A percentile compares a stretch with the other conserved stretches of the same genome.
Conservation (phyloP, 23 tunicate genomes). For the Ciona savignyi region DNA sequence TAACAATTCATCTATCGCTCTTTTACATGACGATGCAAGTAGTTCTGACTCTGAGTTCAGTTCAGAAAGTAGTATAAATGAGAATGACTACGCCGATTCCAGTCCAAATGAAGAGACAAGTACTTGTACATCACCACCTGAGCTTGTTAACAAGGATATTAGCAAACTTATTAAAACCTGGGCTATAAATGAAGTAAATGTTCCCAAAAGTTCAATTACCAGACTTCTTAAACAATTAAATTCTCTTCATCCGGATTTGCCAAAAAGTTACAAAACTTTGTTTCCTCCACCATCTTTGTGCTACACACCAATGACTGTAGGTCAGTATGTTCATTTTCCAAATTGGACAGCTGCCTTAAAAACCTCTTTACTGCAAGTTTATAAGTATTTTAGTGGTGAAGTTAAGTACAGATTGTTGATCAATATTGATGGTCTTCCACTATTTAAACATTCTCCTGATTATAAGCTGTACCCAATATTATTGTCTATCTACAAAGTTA, state of each 20-base stretch:
- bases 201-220: constrained; percentile 31
- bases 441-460: constrained; percentile 38
- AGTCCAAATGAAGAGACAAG: neutral
- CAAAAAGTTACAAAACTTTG: constrained; percentile 12
- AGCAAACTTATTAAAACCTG: constrained; percentile 14
- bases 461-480: constrained; percentile 41
- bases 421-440: constrained; percentile 50
- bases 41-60: neutral
- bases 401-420: constrained; percentile 13
- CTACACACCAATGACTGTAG: constrained; percentile 14
- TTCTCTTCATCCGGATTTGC: constrained; percentile 16
- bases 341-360: constrained; percentile 26
- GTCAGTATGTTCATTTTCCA: constrained; percentile 37
- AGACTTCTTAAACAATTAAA: constrained; percentile 19
- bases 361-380: neutral
- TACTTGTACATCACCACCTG: neutral
- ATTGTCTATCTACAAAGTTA: constrained; percentile 14
- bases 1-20: neutral
- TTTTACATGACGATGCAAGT: neutral
- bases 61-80: neutral
- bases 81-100: neutral
- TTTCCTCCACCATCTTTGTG: constrained; percentile 15
- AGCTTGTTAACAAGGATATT: no score
- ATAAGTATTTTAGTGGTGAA: neutral
- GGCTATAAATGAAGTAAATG: constrained; percentile 36